Conservation (phyloP, 2,797 vertebrate species). For the Squalus acanthias region DNA sequence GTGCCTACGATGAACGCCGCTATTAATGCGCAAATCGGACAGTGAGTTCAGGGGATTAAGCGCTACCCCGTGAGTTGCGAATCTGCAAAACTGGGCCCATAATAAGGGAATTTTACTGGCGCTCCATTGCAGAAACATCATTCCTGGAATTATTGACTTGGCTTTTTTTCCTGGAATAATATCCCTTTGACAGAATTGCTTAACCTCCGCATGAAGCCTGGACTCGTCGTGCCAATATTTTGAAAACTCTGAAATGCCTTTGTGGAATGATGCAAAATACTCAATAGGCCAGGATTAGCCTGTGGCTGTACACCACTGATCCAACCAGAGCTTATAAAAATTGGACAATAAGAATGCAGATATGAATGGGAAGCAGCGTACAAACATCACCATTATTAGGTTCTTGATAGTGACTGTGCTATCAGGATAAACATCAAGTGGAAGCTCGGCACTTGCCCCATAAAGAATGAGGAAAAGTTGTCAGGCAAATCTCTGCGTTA, state of each 20-base stretch:
- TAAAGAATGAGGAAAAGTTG: not conserved
- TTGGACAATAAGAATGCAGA: not conserved
- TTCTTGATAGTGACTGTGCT: not conserved
- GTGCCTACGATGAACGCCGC: not conserved
- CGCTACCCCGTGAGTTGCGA: too few relatives aligned
- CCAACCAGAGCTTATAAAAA: not conserved
- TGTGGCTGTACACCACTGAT: not conserved
- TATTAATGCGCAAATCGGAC: too few relatives aligned
- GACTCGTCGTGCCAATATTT: not conserved
- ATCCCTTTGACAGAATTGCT: not conserved
- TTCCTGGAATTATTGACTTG: not conserved
- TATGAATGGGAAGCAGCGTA: not conserved
- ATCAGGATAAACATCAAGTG: not conserved
- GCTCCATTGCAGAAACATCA: not conserved
- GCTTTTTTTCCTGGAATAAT: not conserved
- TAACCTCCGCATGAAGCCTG: not conserved
- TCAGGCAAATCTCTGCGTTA: not conserved
- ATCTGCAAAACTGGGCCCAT: not conserved
- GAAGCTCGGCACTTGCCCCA: not conserved
- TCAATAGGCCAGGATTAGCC: not conserved
- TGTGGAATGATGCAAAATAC: not conserved
- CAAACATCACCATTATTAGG: not conserved
- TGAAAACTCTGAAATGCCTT: not conserved
- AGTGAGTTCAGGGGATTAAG: not conserved
- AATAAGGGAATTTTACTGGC: not conserved